Conservation (phyloP, 2,888 invertebrate genomes). For the Autographa gamma region DNA sequence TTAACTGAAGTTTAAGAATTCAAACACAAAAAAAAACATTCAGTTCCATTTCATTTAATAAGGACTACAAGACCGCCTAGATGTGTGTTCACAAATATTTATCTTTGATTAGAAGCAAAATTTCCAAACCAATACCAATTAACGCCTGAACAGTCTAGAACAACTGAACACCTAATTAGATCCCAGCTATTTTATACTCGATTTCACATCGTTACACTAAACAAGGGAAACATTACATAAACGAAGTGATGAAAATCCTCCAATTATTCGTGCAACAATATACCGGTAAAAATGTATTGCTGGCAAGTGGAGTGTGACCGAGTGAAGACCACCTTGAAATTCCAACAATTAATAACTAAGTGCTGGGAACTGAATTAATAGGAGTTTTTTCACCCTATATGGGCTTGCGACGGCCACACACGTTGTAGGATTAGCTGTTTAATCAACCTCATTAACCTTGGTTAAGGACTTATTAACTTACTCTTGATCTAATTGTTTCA, state of each 20-base stretch:
- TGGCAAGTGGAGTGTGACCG: conserved; percentile 68
- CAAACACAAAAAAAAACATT: no score
- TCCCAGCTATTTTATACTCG: conserved; percentile 26
- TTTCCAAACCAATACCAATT: background rate
- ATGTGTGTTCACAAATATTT: no score
- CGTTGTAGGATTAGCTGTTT: conserved; percentile 12
- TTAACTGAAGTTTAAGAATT: no score
- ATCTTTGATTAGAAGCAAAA: no score
- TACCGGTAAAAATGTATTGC: conserved; percentile 55
- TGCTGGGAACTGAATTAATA: conserved; percentile 40
- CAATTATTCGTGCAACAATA: conserved; percentile 61
- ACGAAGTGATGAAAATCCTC: conserved; percentile 57
- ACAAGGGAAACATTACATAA: conserved; percentile 54
- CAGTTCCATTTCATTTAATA: no score
- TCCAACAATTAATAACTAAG: conserved; percentile 37
- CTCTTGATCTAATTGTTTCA: no score
- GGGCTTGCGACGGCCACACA: conserved; percentile 18
- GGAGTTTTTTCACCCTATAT: conserved; percentile 30
- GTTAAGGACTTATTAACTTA: background rate
- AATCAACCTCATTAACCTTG: background rate
- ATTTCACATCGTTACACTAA: conserved; percentile 29
- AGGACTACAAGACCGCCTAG: no score
- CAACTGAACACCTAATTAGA: background rate
- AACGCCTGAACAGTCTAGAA: background rate
- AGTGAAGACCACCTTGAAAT: conserved; percentile 54